These are phyloP conservation scores for Taeniopygia guttata DNA, from an alignment of 2,797 vertebrate genomes.

Conservation along the genomic window DNA sequence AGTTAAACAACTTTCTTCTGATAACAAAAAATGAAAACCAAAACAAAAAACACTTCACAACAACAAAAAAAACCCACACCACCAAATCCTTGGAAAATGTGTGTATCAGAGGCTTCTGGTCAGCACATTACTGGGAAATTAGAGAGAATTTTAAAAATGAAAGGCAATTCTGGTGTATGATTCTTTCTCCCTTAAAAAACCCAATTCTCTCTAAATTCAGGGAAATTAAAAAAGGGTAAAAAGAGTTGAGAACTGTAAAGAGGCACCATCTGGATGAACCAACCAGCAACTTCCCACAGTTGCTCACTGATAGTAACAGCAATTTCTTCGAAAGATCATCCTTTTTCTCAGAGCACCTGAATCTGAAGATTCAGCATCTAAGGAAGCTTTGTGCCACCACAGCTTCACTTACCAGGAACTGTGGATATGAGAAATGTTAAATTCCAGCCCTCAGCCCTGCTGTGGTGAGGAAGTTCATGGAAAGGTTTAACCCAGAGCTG, in stretches of 20 bases:
- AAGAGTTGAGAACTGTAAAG: neutral
- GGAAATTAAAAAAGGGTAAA: neutral
- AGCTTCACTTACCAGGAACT: neutral
- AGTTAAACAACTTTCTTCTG: neutral
- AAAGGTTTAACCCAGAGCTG: neutral
- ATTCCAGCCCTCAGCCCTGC: neutral
- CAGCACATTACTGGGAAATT: neutral
- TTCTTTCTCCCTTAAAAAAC: neutral
- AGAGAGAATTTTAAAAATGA: neutral
- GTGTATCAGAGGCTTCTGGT: neutral
- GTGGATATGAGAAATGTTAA: neutral
- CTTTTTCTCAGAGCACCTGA: neutral
- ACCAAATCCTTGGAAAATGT: neutral
- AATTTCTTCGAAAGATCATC: neutral
- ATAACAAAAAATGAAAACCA: neutral
- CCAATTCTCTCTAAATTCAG: neutral
- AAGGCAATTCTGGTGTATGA: neutral
- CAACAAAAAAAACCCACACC: neutral
- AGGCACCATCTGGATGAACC: neutral
- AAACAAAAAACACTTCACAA: neutral
- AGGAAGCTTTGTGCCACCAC: neutral
- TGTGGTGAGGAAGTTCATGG: neutral
- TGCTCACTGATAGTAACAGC: neutral
- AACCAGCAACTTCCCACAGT: neutral
- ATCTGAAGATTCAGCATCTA: neutral